Base-by-base conservation (phyloP, 2,888 invertebrate species). In the Acronicta alni region DNA sequence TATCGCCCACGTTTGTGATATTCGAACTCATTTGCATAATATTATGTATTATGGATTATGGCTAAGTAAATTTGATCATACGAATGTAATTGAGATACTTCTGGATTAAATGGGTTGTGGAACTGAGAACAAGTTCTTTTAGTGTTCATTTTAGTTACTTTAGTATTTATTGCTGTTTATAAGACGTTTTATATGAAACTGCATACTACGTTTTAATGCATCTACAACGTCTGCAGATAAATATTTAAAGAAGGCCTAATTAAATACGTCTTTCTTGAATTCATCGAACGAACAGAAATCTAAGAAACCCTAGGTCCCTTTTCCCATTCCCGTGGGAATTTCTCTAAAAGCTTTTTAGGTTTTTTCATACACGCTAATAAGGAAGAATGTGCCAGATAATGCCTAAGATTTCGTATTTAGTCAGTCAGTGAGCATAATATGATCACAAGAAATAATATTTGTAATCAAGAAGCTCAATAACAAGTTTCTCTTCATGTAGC, bases 401-500 rank as follows among this genome's bases (percentile, higher is more conserved):
- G n/a, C n/a, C 26, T 26, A 9, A 26, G 26, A 26, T 26, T 26
- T 26, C 26, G 32, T 53, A 15, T 38, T 59, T 30, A 45, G 58
- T 70, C 45, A 69, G 57, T n/a, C 47, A 49, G 58, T 53, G 38
- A 65, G 17, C 37, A 30, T 42, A 30, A 26, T 26, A 51, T 68
- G n/a, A n/a, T 12, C 12, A 15, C 10, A 14, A 41, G 2, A 37
- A n/a, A 18, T 51, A 42, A 51, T 30, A 6, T 18, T 67, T 67
- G 66, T 68, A 66, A 66, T 18, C 30, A 71, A 55, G 37, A 26
- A 8, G 15, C 16, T 45, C 15, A 44, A 53, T 17, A 60, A 30
- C 67, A 51, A 54, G 60, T 69, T 41, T 65, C 61, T 57, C 44
- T 54, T 60, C 42, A 39, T 69, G 60, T 56, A 44, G 76, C 58